Evolutionary conservation across 2,888 invertebrate genomes (phyloP), one percentile per base, ranked within the genome.

Genomic region (Toxonevra muliebris): DNA sequence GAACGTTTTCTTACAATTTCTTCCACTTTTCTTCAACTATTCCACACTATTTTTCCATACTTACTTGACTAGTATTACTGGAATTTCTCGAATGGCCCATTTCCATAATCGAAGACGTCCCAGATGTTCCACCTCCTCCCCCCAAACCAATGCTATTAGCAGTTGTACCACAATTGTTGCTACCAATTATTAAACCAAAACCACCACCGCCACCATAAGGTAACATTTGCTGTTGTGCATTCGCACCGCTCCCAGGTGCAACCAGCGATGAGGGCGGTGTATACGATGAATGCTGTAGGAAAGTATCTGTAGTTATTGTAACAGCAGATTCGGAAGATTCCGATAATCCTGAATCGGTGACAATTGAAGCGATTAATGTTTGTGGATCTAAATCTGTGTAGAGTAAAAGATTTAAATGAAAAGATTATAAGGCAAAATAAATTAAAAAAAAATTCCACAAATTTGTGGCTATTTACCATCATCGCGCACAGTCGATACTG

Each of bases 1-100:
- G 30, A 30, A 30, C 30, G 3, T 30, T 30, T 7, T 30, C 7
- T 7, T 30, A 7, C 30, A 4, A 30, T 4, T 30, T 30, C 30
- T 30, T 30, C 7, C 7, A 30, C 30, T 30, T 30, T 30, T 30
- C 30, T 7, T 30, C 30, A 30, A 41, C 5, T 15, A 55, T 19
- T 19, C 30, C 9, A 42, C 42, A 11, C 17, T 48, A 50, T 10
- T 17, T 45, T 1, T 20, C 2, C 7, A 8, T 12, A 76, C 90
- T 89, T 71, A 90, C 88, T 85, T 90, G 90, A 86, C 90, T 91
- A 81, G 92, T 92, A 86, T 92, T 92, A 83, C 92, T 92, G 75
- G 92, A 92, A 87, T 92, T 92, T 75, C 92, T 86, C 66, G 92
- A 92, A 86, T 92, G 92, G 69, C 86, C 86, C 81, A 86, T 82